phyloP scores from a whole-genome alignment of 2,888 invertebrate genomes.

The Chamaedrilus cognettii region DNA sequence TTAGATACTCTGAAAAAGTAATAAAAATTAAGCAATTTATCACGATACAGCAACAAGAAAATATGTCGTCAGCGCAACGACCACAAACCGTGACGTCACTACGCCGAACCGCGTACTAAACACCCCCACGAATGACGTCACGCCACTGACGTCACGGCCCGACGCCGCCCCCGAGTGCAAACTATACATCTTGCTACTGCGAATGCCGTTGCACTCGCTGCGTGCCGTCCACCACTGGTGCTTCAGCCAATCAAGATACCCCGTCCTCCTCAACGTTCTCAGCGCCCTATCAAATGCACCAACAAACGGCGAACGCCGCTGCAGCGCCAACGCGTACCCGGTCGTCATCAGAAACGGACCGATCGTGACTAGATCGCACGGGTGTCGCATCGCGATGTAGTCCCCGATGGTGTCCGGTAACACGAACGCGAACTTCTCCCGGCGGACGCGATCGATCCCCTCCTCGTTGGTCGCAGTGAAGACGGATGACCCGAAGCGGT shows the following conservation, averaged over 20 bases:
- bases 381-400: constrained; percentile 29
- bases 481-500: constrained; percentile 17
- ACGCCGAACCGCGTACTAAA: too few relatives aligned
- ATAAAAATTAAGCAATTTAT: too few relatives aligned
- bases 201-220: constrained; percentile 30
- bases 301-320: constrained; percentile 29
- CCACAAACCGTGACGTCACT: too few relatives aligned
- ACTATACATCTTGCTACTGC: constrained; percentile 30
- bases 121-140: too few relatives aligned
- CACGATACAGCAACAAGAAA: too few relatives aligned
- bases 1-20: too few relatives aligned
- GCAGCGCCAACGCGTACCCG: constrained; percentile 35
- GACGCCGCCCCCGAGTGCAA: too few relatives aligned
- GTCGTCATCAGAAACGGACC: constrained; percentile 28
- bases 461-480: constrained; percentile 36
- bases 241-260: constrained; percentile 30
- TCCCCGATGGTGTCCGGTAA: constrained; percentile 36
- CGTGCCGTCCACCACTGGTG: constrained; percentile 30
- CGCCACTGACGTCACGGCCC: too few relatives aligned
- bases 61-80: too few relatives aligned
- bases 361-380: constrained; percentile 35
- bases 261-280: constrained; percentile 19
- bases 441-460: constrained; percentile 29
- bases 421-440: constrained; percentile 32
- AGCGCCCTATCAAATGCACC: constrained; percentile 30